phyloP scores from a whole-genome alignment of 2,888 invertebrate genomes.

The Doris montereyensis region DNA sequence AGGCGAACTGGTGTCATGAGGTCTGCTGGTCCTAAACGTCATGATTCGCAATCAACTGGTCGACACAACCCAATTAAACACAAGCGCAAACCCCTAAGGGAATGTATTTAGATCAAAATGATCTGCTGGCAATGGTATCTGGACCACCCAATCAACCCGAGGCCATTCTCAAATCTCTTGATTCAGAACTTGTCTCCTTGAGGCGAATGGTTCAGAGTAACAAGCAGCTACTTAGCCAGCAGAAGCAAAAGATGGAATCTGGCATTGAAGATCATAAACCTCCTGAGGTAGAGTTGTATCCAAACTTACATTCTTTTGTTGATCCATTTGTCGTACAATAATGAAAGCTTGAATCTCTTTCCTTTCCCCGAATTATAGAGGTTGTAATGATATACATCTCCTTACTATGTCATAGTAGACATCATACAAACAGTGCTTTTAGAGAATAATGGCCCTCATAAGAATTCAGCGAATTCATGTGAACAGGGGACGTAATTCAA shows the following conservation, averaged over 20 bases:
- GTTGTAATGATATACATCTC: too few relatives aligned
- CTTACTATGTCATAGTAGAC: too few relatives aligned
- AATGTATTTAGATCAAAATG: conserved; percentile 98
- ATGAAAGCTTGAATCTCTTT: too few relatives aligned
- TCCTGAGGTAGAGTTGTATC: conserved; percentile 60
- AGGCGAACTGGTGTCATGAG: conserved; percentile 66
- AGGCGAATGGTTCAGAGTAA: conserved; percentile 98
- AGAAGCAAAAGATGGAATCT: conserved; percentile 83
- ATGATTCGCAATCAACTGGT: conserved; percentile 58
- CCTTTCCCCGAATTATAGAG: too few relatives aligned
- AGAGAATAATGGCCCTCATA: too few relatives aligned
- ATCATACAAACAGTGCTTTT: too few relatives aligned
- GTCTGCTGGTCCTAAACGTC: conserved; percentile 60
- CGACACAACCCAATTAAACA: conserved; percentile 66
- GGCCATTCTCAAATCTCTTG: conserved; percentile 90
- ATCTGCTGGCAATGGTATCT: conserved; percentile 91
- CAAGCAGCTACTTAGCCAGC: conserved; percentile 90
- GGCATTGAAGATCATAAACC: conserved; percentile 80
- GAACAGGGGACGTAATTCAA: too few relatives aligned
- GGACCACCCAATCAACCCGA: conserved; percentile 83
- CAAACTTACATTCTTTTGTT: background rate
- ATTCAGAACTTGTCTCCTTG: conserved; percentile 92
- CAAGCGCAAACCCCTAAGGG: conserved; percentile 92
- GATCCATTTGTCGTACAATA: too few relatives aligned
- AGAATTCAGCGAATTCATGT: too few relatives aligned